Evolutionary conservation across 2,113 vertebrate species (phyloP), one percentile per base, ranked within the genome.

Genomic region (Ivindomyrus marchei): DNA sequence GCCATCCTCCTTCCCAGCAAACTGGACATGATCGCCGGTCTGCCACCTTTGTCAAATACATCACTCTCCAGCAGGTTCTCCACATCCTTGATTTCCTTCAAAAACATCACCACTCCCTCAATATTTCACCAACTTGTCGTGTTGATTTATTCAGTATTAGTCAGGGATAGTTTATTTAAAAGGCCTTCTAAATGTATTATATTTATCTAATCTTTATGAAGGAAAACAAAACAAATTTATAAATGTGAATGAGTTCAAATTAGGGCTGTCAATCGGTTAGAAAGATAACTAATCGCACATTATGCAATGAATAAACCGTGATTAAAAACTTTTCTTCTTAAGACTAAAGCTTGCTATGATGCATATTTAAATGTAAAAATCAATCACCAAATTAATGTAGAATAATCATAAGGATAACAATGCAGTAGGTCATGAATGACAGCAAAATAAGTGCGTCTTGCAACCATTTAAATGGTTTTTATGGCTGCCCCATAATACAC

Each of bases 11-110:
- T 88, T 45, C 36, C 77, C 39, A 27, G 88, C 24, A 91, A 19
- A 62, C 89, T 90, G 11, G 62, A 39, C 9, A 84, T 4, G 56
- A 8, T 58, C 17, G 15, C 39, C 2, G 46, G 85, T 89, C 2
- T 21, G 39, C 4, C 49, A 5, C 53, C 46, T 53, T 39, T 70
- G 17, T 58, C 50, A 27, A 39, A 45, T 11, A 46, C 66, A 77
- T 89, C 88, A 6, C 87, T 90, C 66, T 31, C 36, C 5, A 90
- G 91, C 4, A 92, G 8, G 31, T 93, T 94, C 70, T 92, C 92
- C 0, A 52, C 53, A 13, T 49, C 89, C 45, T 31, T 90, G n/a
- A 27, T 50, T 89, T 90, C 88, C 90, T 90, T 80, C 42, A 83
- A 47, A 88, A 80, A 84, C 13, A 70, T 70, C n/a, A 70, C 27